Base-by-base conservation (phyloP, 2,113 vertebrate species). In the Rhinoptilus africanus region DNA sequence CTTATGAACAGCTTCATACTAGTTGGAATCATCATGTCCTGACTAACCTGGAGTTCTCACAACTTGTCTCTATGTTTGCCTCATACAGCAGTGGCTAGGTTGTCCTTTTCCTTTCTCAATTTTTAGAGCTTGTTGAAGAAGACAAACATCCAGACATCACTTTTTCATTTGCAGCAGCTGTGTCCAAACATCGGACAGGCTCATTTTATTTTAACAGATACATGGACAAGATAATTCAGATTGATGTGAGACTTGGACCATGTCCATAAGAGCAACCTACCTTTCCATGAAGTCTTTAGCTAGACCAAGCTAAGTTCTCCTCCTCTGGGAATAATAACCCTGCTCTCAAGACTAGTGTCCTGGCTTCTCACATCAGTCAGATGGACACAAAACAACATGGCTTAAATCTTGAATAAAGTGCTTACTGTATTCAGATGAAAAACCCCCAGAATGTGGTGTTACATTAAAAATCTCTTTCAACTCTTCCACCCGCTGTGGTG, bases 11-110 rank as follows among this genome's bases (percentile, higher is more conserved):
- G 93, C 85, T 95, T 97, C 80, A 67, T 96, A 94, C 89, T 94
- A 96, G 93, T 94, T 83, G 92, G 93, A 96, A 88, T 95, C 95
- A 95, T 89, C 83, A 45, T 95, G 93, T 95, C 90, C 88, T 91
- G 95, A 94, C 94, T 96, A 94, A 96, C 93, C 96, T 93, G 94
- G 71, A 37, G 92, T 96, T 94, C 94, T 97, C 91, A 96, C 96
- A 94, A 94, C 77, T 85, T 92, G 92, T 96, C 89, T 92, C 12
- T 93, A 9, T 95, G 91, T 95, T 95, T 85, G 45, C 92, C 62
- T 95, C 95, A 96, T 95, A 64, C 41, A 27, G 24, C 60, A 53
- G 66, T 57, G 81, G 62, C 30, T 93, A 93, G 92, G 67, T 85
- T 93, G 71, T 54, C 41, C 39, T 93, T 96, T 92, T 75, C 28